Percentiles rank a stretch among this genome's conserved stretches.
Evolutionary conservation across 2,113 vertebrate genomes (phyloP).

Genomic region (Tragelaphus imberbis): DNA sequence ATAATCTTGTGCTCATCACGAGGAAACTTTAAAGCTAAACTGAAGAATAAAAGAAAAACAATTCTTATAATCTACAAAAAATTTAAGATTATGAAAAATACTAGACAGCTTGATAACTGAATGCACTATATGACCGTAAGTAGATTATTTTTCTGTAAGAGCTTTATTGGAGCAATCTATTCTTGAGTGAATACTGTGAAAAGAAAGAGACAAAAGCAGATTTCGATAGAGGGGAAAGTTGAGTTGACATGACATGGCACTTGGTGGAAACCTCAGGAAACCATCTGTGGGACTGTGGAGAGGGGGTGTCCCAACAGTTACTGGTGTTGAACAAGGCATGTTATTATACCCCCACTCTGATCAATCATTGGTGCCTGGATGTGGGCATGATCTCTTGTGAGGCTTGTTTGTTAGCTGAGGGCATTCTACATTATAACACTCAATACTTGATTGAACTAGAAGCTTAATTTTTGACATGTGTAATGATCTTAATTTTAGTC

Average conservation of each 20-base stretch:
- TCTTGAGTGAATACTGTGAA: background rate
- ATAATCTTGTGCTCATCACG: background rate
- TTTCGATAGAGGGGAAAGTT: background rate
- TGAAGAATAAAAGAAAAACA: background rate
- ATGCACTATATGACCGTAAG: background rate
- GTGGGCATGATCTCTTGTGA: accelerated
- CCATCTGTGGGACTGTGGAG: background rate
- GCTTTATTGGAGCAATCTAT: background rate
- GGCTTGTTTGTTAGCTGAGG: too few relatives aligned
- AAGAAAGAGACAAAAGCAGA: background rate
- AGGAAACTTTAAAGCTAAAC: background rate
- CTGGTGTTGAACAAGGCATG: background rate
- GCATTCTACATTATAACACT: background rate
- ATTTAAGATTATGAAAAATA: background rate
- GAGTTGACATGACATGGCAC: background rate
- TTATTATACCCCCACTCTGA: background rate
- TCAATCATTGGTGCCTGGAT: too few relatives aligned
- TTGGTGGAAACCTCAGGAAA: background rate
- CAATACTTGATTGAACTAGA: background rate
- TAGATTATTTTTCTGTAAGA: background rate
- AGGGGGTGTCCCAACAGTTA: background rate
- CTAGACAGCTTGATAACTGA: background rate
- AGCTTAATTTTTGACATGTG: background rate
- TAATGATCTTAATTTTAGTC: background rate
- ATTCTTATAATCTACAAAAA: background rate